Base-by-base conservation (phyloP, 1,140 invertebrate species). In the Aphelinus certus region DNA sequence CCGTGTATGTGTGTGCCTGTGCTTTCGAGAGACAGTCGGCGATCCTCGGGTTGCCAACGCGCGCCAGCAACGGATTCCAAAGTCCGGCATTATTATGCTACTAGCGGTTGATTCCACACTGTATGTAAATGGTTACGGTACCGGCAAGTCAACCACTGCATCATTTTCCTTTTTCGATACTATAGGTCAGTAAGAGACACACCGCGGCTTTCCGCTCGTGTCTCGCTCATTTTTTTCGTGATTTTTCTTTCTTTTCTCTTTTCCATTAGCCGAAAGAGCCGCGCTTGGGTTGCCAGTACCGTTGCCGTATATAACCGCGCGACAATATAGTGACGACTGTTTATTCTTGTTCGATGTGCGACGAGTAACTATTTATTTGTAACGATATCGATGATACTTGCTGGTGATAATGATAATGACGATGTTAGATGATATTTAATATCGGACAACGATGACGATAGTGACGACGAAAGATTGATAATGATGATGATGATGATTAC, bases 291-390 rank as follows among this genome's bases (percentile, higher is more conserved):
- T 69, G 73, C 73, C 63, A 9, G 72, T 48, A 7, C 26, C 51
- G 71, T 42, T 55, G 47, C 56, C 61, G 57, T 42, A 43, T 3
- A 60, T 46, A n/a, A 45, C 10, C 62, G 45, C 62, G 43, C 7
- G 49, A 7, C 46, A 26, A 61, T 42, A 43, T 43, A 46, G 73
- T 79, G 79, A 84, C 80, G 78, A 85, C 82, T 82, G 80, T 80
- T 81, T 84, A 83, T 85, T 82, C 79, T 81, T 80, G 79, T 75
- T 81, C 81, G 80, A 77, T 83, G 81, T 81, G 81, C 78, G 76
- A 83, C 81, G 73, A 79, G 77, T 80, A 81, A 82, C 83, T 87
- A 86, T 86, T 87, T 86, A 86, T 87, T 85, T 85, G 82, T 83
- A 77, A 81, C 80, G 73, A 79, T 82, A 79, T 71, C 78, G 55